Percentiles rank a stretch among this genome's conserved stretches.
These are phyloP conservation scores for Parnassius glacialis DNA, from an alignment of 2,888 invertebrate species.

Conservation along the genomic window DNA sequence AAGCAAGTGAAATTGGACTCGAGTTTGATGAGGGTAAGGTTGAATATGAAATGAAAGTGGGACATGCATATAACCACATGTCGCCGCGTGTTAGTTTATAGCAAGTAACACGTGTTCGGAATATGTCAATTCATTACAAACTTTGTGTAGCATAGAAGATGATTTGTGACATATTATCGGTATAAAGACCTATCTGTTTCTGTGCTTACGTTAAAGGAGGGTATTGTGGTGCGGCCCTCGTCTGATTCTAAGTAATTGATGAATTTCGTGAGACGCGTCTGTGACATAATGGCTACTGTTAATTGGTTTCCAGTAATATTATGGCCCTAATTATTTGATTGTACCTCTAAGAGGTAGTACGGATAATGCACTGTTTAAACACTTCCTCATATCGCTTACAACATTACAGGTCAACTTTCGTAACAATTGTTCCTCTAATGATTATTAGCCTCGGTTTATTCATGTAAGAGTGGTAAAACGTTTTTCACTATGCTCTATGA, in stretches of 20 bases:
- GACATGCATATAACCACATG: conserved; percentile 37
- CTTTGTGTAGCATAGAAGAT: conserved; percentile 72
- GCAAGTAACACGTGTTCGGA: conserved; percentile 69
- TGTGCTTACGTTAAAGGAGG: conserved; percentile 62
- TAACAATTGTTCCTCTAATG: no score
- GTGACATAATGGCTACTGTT: conserved; percentile 45
- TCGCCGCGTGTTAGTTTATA: conserved; percentile 40
- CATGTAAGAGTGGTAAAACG: no score
- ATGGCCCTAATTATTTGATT: conserved; percentile 35
- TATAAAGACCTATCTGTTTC: conserved; percentile 72
- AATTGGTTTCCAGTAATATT: conserved; percentile 50
- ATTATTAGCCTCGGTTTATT: no score
- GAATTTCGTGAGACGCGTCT: conserved; percentile 51
- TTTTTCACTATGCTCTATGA: no score
- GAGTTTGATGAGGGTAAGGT: conserved; percentile 32
- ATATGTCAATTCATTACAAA: conserved; percentile 80
- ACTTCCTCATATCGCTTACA: no score
- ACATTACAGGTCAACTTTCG: no score
- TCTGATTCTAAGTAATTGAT: conserved; percentile 68
- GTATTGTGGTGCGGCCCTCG: conserved; percentile 58
- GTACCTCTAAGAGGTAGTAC: neutral
- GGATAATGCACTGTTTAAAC: no score
- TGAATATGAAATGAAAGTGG: conserved; percentile 29
- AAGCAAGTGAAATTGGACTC: conserved; percentile 31
- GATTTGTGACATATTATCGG: conserved; percentile 79